Evolutionary conservation across 1,140 invertebrate genomes (phyloP).

Genomic region (Anastrepha obliqua): DNA sequence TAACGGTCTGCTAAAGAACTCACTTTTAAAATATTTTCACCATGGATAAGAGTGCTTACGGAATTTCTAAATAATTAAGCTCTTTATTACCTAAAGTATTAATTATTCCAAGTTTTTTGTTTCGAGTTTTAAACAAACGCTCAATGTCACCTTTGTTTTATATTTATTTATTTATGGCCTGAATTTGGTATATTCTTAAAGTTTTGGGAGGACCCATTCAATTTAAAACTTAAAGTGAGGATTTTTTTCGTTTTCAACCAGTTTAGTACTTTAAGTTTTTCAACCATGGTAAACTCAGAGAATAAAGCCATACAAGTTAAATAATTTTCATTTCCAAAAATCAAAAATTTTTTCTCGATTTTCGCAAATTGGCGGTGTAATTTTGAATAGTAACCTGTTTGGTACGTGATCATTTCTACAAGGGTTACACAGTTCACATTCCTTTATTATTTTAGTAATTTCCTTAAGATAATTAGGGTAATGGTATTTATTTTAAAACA

Average conservation of each 20-base stretch:
- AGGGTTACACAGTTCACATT: constrained; percentile 36
- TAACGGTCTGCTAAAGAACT: no score
- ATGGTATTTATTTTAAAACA: not conserved
- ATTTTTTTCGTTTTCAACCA: no score
- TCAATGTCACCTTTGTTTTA: no score
- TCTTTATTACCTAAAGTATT: no score
- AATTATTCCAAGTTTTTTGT: no score
- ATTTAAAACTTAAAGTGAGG: no score
- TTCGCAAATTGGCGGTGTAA: not conserved
- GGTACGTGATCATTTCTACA: constrained; percentile 15
- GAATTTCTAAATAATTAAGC: no score
- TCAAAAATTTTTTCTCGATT: not conserved
- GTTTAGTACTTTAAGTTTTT: no score
- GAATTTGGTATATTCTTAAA: not conserved
- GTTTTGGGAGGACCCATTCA: constrained; percentile 7
- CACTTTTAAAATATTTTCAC: no score
- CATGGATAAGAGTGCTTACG: no score
- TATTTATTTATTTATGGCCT: constrained; percentile 20
- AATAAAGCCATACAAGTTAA: constrained; percentile 2
- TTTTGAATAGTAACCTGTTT: not conserved
- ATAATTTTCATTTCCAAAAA: constrained; percentile 32
- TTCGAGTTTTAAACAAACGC: no score
- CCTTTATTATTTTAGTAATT: constrained; percentile 34
- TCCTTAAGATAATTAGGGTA: constrained; percentile 25
- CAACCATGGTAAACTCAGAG: not conserved